These are phyloP conservation scores for Anthophora plumipes DNA, from an alignment of 2,888 invertebrate species.

Conservation along the genomic window DNA sequence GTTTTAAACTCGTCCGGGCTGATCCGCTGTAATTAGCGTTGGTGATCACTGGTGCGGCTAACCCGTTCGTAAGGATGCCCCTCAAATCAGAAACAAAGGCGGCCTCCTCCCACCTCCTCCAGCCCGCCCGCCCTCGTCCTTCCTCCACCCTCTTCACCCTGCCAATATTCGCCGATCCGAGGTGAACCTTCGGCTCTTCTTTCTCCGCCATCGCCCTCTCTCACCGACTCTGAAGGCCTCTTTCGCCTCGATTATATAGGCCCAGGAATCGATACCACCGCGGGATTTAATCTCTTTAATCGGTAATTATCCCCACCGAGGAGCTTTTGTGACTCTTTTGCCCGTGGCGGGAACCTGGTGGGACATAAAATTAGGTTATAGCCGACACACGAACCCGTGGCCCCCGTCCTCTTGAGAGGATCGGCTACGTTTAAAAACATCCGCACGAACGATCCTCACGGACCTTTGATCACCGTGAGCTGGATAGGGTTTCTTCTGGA, in stretches of 20 bases:
- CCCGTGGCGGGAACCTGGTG: constrained; percentile 63
- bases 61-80: constrained; percentile 83
- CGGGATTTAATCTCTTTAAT: constrained; percentile 83
- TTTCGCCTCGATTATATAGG: constrained; percentile 80
- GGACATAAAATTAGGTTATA: constrained; percentile 77
- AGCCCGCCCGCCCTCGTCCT: too few relatives aligned
- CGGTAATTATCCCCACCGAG: constrained; percentile 80
- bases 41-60: constrained; percentile 83
- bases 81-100: constrained; percentile 82
- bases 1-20: constrained; percentile 82
- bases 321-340: constrained; percentile 55
- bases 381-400: constrained; percentile 56
- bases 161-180: constrained; percentile 6
- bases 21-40: constrained; percentile 84
- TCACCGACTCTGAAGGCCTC: constrained; percentile 70
- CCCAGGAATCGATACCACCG: constrained; percentile 80
- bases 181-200: constrained; percentile 43
- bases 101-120: constrained; percentile 64
- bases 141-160: constrained; percentile 7
- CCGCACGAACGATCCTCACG: constrained; percentile 29
- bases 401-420: constrained; percentile 38
- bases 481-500: constrained; percentile 40
- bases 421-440: constrained; percentile 63
- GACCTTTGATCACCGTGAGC: constrained; percentile 34
- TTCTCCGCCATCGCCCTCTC: constrained; percentile 54